Evolutionary conservation across 2,797 vertebrate genomes (phyloP), one percentile per base, ranked within the genome.

Genomic region (Sebastes steindachneri): DNA sequence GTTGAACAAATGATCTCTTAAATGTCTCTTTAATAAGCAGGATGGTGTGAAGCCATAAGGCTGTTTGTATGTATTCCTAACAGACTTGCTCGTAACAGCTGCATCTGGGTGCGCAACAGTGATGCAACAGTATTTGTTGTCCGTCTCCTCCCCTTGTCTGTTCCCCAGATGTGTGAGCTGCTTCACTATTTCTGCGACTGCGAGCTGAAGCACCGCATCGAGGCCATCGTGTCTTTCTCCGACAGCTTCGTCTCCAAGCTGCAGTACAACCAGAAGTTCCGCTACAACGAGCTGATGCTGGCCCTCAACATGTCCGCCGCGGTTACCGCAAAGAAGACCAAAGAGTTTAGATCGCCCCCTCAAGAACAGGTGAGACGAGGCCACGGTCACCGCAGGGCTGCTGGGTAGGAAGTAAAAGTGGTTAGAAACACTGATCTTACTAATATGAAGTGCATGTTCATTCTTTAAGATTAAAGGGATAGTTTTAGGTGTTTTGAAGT

Each of bases 111-210:
- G 14, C 14, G 31, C 9, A 57, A 17, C 48, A 53, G 31, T 69
- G 62, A 90, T 70, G 59, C 29, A 65, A 62, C 35, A 0, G 1
- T 37, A 10, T 66, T 41, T 64, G 69, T 35, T 21, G 60, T 68
- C 7, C n/a, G 37, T 77, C 82, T 71, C 72, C 77, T 68, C 29
- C 68, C 58, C 60, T 15, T 26, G 73, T 87, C 68, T 85, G 51
- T 8, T 69, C 68, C 28, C 21, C 94, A 99, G 99, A 99, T 99
- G 98, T 99, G 99, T 54, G 97, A 99, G 90, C 96, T 99, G 66
- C 97, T 99, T 57, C 98, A 97, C 95, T 99, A 99, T 82, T 98
- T 99, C 95, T 99, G 99, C 85, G 98, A 99, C 95, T 99, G 98
- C 80, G 98, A 99, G 89, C 95, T 99, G 71, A 98, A 98, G 92